phyloP scores from a whole-genome alignment of 2,797 vertebrate species.

The Bucorvus abyssinicus region DNA sequence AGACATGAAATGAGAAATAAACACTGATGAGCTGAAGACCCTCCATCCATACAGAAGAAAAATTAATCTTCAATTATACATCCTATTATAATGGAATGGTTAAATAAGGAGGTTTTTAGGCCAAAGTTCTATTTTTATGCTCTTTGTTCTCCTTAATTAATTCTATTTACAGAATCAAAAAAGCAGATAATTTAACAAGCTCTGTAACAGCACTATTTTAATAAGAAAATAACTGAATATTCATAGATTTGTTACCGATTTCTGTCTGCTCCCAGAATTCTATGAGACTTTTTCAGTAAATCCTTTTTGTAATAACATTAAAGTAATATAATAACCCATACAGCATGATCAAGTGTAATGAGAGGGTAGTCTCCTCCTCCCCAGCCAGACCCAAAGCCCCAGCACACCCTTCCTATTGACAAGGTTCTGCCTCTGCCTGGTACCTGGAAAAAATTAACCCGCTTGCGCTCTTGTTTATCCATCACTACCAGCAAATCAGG shows the following conservation, averaged over 20 bases:
- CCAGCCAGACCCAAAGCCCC: not conserved
- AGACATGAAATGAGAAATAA: not conserved
- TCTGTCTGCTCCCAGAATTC: not conserved
- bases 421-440: not conserved
- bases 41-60: not conserved
- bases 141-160: not conserved
- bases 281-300: not conserved
- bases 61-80: not conserved
- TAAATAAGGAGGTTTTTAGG: not conserved
- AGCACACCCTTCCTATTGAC: not conserved
- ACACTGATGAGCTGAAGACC: not conserved
- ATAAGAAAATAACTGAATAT: not conserved
- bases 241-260: not conserved
- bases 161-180: not conserved
- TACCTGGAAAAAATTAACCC: not conserved
- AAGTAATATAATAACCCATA: not conserved
- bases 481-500: fast-evolving
- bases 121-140: not conserved
- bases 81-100: not conserved
- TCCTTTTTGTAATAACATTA: not conserved
- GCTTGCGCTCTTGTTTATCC: too few relatives aligned
- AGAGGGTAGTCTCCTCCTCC: not conserved
- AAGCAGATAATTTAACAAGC: not conserved
- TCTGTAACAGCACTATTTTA: not conserved
- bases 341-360: not conserved